Conservation (phyloP, 1,140 invertebrate genomes). For the Diachasma alloeum region DNA sequence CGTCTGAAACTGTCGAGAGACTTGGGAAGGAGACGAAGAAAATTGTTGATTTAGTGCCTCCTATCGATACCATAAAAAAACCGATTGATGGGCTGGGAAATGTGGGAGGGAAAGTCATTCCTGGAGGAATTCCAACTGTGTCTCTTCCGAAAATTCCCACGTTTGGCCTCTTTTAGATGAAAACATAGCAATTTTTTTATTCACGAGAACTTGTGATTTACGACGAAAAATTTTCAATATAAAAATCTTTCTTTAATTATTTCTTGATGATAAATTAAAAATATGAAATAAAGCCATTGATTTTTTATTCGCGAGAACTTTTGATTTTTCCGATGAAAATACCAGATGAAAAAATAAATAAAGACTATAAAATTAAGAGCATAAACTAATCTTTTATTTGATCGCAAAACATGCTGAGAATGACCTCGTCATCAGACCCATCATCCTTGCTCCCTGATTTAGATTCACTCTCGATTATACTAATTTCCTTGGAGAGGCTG, state of each 20-base stretch:
- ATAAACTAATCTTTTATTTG: constrained; percentile 27
- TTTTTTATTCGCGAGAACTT: too few species aligned
- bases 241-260: too few species aligned
- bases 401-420: constrained; percentile 36
- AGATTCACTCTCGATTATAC: not conserved
- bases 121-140: not conserved
- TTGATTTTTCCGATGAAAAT: too few species aligned
- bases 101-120: not conserved
- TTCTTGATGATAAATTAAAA: too few species aligned
- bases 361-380: constrained; percentile 6
- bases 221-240: too few species aligned
- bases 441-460: not conserved
- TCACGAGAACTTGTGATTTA: too few species aligned
- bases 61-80: not conserved
- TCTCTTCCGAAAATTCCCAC: not conserved
- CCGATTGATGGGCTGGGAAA: not conserved
- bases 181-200: not conserved
- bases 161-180: not conserved
- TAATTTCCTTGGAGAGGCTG: not conserved
- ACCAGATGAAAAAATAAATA: not conserved
- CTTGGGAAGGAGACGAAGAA: not conserved
- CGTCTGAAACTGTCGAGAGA: constrained; percentile 4
- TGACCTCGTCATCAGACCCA: constrained; percentile 28
- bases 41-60: not conserved
- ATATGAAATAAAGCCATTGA: too few species aligned